Conservation (phyloP, 1,140 invertebrate genomes). For the Drosophila albomicans region DNA sequence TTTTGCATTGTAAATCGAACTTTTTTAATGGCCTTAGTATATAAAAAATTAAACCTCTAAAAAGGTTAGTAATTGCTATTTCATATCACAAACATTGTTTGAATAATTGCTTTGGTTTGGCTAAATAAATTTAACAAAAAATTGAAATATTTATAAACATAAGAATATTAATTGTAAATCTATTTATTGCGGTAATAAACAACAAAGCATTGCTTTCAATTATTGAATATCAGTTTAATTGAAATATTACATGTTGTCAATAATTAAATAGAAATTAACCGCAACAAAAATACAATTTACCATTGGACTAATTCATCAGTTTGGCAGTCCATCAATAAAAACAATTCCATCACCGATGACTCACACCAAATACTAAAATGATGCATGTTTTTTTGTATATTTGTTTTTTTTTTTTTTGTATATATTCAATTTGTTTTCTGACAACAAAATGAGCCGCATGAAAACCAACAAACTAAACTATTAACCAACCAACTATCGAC, state of each 20-base stretch:
- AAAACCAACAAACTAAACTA: conserved; percentile 48
- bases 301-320: conserved; percentile 28
- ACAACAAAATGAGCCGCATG: conserved; percentile 53
- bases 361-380: neutral
- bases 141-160: neutral
- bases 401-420: neutral
- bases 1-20: too few relatives aligned
- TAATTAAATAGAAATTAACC: conserved; percentile 34
- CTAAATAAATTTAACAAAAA: neutral
- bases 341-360: conserved; percentile 3
- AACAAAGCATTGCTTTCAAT: neutral
- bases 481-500: conserved; percentile 44
- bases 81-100: too few relatives aligned
- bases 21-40: too few relatives aligned
- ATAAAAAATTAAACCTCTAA: too few relatives aligned
- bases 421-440: conserved; percentile 24
- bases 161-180: neutral
- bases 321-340: conserved; percentile 20
- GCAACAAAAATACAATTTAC: neutral
- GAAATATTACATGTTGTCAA: conserved; percentile 7
- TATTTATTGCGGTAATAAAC: conserved; percentile 7
- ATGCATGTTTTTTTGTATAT: neutral
- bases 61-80: too few relatives aligned
- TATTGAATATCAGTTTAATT: conserved; percentile 17
- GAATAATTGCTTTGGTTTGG: too few relatives aligned